These are phyloP conservation scores for Acanthopagrus latus DNA, from an alignment of 2,797 vertebrate species.

Conservation along the genomic window DNA sequence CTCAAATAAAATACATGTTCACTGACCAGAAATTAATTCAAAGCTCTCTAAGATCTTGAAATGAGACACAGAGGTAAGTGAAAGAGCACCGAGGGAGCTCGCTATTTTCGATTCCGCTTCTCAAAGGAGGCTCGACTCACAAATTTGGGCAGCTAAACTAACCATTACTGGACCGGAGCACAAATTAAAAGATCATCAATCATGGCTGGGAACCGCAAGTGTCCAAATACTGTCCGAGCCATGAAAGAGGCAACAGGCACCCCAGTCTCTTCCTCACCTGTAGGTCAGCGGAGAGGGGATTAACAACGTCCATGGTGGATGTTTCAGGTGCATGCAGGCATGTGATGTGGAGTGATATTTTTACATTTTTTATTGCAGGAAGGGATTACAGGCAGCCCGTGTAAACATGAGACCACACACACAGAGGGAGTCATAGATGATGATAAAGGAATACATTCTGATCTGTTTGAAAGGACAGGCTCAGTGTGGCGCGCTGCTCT, in stretches of 20 bases:
- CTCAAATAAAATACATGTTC: conserved; percentile 6
- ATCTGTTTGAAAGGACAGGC: conserved; percentile 14
- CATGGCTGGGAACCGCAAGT: conserved; percentile 58
- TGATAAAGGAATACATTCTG: conserved; percentile 11
- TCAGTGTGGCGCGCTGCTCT: conserved; percentile 4
- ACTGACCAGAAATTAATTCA: conserved; percentile 14
- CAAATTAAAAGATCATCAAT: conserved; percentile 72
- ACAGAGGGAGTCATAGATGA: conserved; percentile 24
- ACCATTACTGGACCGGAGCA: conserved; percentile 58
- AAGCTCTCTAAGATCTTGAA: conserved; percentile 11
- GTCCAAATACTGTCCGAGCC: conserved; percentile 53
- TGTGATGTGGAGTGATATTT: conserved; percentile 55
- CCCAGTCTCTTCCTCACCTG: conserved; percentile 36
- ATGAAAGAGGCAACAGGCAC: conserved; percentile 34
- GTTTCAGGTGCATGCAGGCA: conserved; percentile 45
- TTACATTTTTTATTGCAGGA: conserved; percentile 59
- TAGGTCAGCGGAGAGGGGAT: conserved; percentile 1
- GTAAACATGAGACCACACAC: conserved; percentile 56
- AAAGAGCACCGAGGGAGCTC: conserved; percentile 29
- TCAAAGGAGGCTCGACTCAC: conserved; percentile 36
- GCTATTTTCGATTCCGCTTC: conserved; percentile 53
- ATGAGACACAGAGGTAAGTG: conserved; percentile 43
- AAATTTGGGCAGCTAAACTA: conserved; percentile 42
- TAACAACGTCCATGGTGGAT: conserved; percentile 30
- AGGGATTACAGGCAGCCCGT: conserved; percentile 40